Conservation (phyloP, 1,140 invertebrate genomes). For the Eriocheir sinensis region DNA sequence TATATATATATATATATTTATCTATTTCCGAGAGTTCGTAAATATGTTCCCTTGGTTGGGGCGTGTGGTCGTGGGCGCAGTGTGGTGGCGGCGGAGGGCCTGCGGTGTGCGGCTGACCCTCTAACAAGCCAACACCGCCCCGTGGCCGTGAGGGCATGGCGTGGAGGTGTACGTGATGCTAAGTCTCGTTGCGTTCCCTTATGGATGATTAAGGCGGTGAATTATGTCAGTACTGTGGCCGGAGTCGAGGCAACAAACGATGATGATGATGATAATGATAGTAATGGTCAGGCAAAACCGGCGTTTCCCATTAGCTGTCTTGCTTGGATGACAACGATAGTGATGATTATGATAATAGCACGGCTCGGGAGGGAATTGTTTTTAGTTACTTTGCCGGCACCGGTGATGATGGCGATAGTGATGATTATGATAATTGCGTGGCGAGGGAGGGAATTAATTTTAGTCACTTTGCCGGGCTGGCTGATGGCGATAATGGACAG, state of each 20-base stretch:
- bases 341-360: no score
- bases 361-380: background rate
- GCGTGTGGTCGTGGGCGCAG: background rate
- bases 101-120: background rate
- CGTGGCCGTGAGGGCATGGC: background rate
- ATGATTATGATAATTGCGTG: slow-evolving; percentile 16
- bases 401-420: slow-evolving; percentile 37
- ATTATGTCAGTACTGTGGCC: background rate
- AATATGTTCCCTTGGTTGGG: background rate
- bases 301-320: background rate
- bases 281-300: background rate
- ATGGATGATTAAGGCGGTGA: background rate
- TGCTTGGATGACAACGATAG: background rate
- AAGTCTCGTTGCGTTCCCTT: background rate
- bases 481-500: slow-evolving; percentile 34
- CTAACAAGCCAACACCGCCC: background rate
- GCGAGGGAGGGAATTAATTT: background rate
- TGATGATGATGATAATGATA: slow-evolving; percentile 5
- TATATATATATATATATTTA: background rate
- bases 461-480: background rate
- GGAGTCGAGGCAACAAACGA: background rate
- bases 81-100: background rate
- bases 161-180: background rate
- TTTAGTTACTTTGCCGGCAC: background rate
- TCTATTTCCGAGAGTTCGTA: no score